Base-by-base conservation (phyloP, 1,140 invertebrate species). In the Euborellia annulipes region DNA sequence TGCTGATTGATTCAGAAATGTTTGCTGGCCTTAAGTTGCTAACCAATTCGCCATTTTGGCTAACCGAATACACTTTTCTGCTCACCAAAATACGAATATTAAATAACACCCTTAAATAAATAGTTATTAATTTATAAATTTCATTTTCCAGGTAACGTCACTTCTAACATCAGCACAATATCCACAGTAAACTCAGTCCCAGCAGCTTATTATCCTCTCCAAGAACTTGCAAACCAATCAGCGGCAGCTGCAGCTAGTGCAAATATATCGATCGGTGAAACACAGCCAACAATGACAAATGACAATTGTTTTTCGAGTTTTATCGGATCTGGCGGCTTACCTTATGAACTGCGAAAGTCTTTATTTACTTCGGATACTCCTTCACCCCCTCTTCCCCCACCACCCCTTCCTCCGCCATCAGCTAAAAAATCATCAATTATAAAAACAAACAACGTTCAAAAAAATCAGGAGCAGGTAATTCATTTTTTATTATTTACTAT, bases 221-320 rank as follows among this genome's bases (percentile, higher is more conserved):
- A 65, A 63, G 64, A 57, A 63, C 21, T 43, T 58, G 55, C 20
- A 62, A 66, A 7, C n/a, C 55, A 9, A 48, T 40, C 14, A 65
- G 64, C 63, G 46, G 56, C 0, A 51, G 50, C n/a, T 46, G 45
- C 18, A 51, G 55, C 14, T 53, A 55, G 30, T 51, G 49, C 11
- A 64, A 65, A 46, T 56, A 38, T 36, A 54, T 56, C 23, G 52
- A 58, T 18, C 41, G 62, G 0, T 55, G 57, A 50, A 1, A 42
- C 43, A 18, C 17, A 20, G 11, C 20, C 19, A 17, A 7, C 4
- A 36, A 6, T 27, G 23, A 6, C 23, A 4, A 27, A 27, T 27
- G 32, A 44, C 6, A 37, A 49, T 41, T 39, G 36, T 34, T 51
- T 46, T 46, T 18, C 41, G 21, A 64, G 62, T 54, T 66, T 66